Base-by-base conservation (phyloP, 2,113 vertebrate genomes). In the Bufo bufo region DNA sequence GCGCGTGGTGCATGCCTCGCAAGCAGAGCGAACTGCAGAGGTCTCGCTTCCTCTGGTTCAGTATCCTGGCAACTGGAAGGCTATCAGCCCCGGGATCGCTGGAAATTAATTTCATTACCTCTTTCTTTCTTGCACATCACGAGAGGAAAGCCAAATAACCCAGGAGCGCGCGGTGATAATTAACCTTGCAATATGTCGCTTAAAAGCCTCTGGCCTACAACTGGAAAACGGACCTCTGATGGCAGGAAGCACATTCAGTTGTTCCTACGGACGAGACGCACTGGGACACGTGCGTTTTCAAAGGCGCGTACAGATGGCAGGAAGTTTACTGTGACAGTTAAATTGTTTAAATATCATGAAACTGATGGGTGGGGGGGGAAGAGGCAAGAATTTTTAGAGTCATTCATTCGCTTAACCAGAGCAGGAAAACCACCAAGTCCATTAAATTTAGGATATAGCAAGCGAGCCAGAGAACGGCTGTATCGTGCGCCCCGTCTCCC, bases 11-110 rank as follows among this genome's bases (percentile, higher is more conserved):
- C 80, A 88, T 92, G 92, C 93, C 93, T 93, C 86, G 92, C 94
- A 94, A 91, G 92, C 95, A 96, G 96, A 96, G 93, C 96, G 61
- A 89, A 1, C 84, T 88, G 90, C 87, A 4, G 87, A 87, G 87
- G 90, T 91, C 92, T 90, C 82, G 91, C 89, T 91, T 84, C 92
- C 93, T 90, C 94, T 79, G 86, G 90, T 91, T 85, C 92, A 71
- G 96, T 96, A 95, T 95, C 96, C 93, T 86, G 94, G 96, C 95
- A 97, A 97, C 95, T 85, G 77, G 93, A 92, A 92, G 49, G 82
- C 88, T 92, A 92, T 92, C 91, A 65, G 92, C 90, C 92, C 85
- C 92, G 93, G 90, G 94, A 92, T 94, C 92, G 90, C 93, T 91
- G 91, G 91, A 93, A 92, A 96, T 95, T 95, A 93, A 95, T 94